phyloP scores from a whole-genome alignment of 2,113 vertebrate genomes.

The Perognathus longimembris region DNA sequence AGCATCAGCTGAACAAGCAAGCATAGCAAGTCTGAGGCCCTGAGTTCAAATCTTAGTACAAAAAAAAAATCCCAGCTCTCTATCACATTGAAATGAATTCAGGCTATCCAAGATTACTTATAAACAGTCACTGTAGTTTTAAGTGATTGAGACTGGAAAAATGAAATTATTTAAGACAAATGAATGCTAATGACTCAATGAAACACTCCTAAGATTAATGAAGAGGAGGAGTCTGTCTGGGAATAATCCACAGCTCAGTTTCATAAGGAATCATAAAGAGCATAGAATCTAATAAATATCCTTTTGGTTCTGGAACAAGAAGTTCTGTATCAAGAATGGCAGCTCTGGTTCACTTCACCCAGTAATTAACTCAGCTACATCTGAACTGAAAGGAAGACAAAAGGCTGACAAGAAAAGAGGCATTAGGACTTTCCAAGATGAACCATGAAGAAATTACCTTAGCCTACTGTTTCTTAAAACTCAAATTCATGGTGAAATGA shows the following conservation, averaged over 20 bases:
- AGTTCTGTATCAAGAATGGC: neutral
- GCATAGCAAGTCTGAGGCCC: too few species aligned
- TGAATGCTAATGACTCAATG: neutral
- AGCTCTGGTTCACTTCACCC: slow-evolving; percentile 1
- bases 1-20: too few species aligned
- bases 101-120: neutral
- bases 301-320: neutral
- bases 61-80: neutral
- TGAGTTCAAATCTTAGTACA: neutral
- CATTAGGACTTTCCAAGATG: neutral
- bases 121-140: neutral
- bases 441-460: neutral
- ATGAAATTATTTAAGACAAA: neutral
- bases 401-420: neutral
- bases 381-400: neutral
- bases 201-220: neutral
- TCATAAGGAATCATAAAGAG: neutral
- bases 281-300: neutral
- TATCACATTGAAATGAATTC: neutral
- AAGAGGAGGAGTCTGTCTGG: neutral
- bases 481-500: neutral
- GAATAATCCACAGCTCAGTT: neutral
- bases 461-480: neutral
- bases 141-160: neutral
- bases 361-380: neutral